Evolutionary conservation across 2,797 vertebrate species (phyloP).

Genomic region (Rhodeus uyekii): DNA sequence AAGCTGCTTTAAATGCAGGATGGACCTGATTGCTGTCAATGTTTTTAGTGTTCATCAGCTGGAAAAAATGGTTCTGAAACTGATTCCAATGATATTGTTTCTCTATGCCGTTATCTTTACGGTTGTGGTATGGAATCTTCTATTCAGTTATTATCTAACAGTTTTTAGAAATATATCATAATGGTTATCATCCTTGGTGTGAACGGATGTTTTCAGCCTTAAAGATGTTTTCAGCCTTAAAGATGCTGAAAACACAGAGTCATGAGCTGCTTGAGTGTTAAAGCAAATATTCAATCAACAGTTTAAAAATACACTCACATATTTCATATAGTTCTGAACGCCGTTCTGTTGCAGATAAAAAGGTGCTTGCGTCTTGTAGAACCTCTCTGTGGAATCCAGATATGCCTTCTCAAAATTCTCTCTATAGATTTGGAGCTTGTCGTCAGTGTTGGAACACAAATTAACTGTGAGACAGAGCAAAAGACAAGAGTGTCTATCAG

Average conservation of each 20-base stretch:
- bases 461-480: conserved; percentile 81
- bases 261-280: background rate
- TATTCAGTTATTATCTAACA: too few relatives aligned
- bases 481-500: background rate
- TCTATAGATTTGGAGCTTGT: conserved; percentile 97
- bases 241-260: background rate
- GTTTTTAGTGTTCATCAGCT: background rate
- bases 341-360: conserved; percentile 96
- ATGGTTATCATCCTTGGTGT: background rate
- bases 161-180: background rate
- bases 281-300: background rate
- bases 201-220: too few relatives aligned
- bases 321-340: conserved; percentile 99
- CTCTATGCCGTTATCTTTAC: background rate
- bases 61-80: too few relatives aligned
- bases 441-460: conserved; percentile 94
- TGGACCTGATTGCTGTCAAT: background rate
- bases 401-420: conserved; percentile 99
- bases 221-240: background rate
- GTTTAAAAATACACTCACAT: conserved; percentile 73
- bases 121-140: background rate
- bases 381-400: conserved; percentile 95
- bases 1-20: background rate
- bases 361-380: conserved; percentile 96
- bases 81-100: background rate